phyloP scores from a whole-genome alignment of 2,797 vertebrate species.

The Distichodus sexfasciatus region DNA sequence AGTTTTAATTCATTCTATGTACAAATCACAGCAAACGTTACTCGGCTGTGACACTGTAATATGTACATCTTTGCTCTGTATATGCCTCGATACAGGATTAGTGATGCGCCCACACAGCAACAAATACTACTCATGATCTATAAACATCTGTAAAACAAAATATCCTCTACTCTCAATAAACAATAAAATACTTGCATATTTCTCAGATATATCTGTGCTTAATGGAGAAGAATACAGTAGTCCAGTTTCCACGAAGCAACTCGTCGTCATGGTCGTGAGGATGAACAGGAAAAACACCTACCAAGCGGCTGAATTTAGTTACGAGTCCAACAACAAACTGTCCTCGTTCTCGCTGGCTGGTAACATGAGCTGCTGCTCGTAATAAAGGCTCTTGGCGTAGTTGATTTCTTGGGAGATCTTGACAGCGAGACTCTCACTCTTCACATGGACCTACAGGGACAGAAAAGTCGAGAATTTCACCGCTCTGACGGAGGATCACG shows the following conservation, averaged over 20 bases:
- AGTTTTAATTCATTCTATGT: slow-evolving; percentile 40
- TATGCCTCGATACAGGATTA: slow-evolving; percentile 53
- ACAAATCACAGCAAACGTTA: slow-evolving; percentile 65
- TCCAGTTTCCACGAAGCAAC: slow-evolving; percentile 25
- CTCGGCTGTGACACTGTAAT: slow-evolving; percentile 52
- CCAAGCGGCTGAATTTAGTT: slow-evolving; percentile 13
- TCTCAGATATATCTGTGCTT: slow-evolving; percentile 55
- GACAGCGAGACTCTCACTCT: slow-evolving; percentile 86
- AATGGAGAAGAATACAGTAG: slow-evolving; percentile 33
- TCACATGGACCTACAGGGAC: slow-evolving; percentile 88
- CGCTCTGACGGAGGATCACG: neutral
- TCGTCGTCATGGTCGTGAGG: slow-evolving; percentile 16
- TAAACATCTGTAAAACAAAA: slow-evolving; percentile 81
- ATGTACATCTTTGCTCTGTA: slow-evolving; percentile 66
- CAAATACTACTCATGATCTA: slow-evolving; percentile 50
- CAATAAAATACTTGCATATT: slow-evolving; percentile 58
- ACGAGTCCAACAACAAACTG: slow-evolving; percentile 86
- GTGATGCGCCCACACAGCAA: slow-evolving; percentile 42
- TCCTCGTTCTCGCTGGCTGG: slow-evolving; percentile 84
- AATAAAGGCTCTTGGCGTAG: slow-evolving; percentile 99
- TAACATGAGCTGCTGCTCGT: slow-evolving; percentile 97
- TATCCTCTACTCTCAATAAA: slow-evolving; percentile 45
- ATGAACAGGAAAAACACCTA: slow-evolving; percentile 15
- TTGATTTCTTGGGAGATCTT: slow-evolving; percentile 97
- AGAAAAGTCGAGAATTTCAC: neutral